These are phyloP conservation scores for Papilio machaon DNA, from an alignment of 1,140 invertebrate species.

Conservation along the genomic window DNA sequence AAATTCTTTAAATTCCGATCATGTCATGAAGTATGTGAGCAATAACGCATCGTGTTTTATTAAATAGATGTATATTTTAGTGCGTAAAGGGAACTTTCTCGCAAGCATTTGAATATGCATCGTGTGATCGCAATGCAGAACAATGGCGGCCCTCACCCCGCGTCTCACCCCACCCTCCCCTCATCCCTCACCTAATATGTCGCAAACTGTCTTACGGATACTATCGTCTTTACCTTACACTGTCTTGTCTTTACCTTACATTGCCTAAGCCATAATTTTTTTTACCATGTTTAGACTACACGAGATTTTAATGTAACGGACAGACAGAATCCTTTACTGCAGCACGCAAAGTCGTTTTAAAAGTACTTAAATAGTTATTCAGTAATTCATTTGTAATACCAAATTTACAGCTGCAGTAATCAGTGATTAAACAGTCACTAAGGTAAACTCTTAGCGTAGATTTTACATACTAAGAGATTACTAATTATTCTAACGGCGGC, in stretches of 20 bases:
- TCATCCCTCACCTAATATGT: background rate
- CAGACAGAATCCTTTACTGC: no score
- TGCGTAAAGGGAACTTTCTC: slow-evolving; percentile 12
- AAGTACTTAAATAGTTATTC: no score
- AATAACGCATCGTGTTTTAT: slow-evolving; percentile 2
- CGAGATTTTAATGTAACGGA: background rate
- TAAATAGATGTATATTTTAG: background rate
- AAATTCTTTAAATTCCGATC: background rate
- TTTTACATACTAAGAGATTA: no score
- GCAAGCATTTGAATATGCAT: slow-evolving; percentile 20
- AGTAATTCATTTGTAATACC: no score
- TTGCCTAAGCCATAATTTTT: no score
- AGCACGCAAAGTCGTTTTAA: no score
- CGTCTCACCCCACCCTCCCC: background rate
- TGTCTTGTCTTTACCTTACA: no score
- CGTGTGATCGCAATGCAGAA: slow-evolving; percentile 9
- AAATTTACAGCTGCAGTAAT: no score
- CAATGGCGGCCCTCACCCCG: background rate
- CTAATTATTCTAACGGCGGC: background rate
- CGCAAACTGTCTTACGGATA: background rate
- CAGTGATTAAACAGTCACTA: no score
- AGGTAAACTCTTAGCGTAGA: no score
- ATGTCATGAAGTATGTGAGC: background rate
- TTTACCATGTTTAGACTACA: background rate
- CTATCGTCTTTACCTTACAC: background rate